Percentiles rank a stretch among this genome's conserved stretches.
Evolutionary conservation across 2,113 vertebrate genomes (phyloP).

Genomic region (Alces alces): DNA sequence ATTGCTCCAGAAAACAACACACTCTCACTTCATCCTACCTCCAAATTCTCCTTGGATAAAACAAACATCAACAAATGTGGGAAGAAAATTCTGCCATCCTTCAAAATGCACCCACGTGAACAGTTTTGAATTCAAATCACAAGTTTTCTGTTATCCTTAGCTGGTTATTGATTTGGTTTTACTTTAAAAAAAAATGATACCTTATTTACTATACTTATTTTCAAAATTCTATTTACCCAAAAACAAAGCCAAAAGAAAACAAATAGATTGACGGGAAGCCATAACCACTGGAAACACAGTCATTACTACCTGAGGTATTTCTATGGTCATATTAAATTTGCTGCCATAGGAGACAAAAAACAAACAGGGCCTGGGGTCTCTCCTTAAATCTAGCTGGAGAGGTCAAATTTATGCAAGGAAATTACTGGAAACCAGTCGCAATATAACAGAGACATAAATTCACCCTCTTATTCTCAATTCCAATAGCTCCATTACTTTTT

Average conservation of each 20-base stretch:
- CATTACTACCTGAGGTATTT: not conserved
- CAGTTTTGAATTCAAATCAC: constrained; percentile 37
- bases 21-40: not conserved
- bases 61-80: not conserved
- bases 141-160: constrained; percentile 21
- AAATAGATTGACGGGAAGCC: not conserved
- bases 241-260: constrained; percentile 1
- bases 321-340: not conserved
- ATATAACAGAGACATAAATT: constrained; percentile 10
- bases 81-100: not conserved
- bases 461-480: not conserved
- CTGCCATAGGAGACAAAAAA: not conserved
- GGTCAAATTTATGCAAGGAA: not conserved
- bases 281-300: not conserved
- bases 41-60: not conserved
- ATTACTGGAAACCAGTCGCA: not conserved
- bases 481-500: not conserved
- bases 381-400: not conserved
- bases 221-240: constrained; percentile 15
- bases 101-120: constrained; percentile 10
- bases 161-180: constrained; percentile 29
- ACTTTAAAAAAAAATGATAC: constrained; percentile 11
- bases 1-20: not conserved
- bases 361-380: not conserved
- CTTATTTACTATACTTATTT: constrained; percentile 46